A percentile compares a stretch with the other conserved stretches of the same genome.
Evolutionary conservation across 2,888 invertebrate species (phyloP).

Genomic region (Elegia similella): DNA sequence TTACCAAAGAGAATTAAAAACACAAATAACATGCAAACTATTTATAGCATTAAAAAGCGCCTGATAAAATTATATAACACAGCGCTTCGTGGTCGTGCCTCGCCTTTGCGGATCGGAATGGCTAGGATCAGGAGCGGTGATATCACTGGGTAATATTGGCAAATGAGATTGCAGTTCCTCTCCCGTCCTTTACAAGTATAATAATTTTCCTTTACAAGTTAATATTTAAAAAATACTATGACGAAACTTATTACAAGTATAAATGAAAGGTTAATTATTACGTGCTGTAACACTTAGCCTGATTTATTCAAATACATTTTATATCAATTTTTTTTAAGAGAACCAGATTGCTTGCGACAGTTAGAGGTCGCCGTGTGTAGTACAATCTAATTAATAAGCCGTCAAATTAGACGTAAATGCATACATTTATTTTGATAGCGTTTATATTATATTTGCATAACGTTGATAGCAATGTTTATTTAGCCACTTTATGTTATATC

Average conservation of each 20-base stretch:
- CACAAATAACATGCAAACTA: not conserved
- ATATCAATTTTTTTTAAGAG: not conserved
- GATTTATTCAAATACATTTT: not conserved
- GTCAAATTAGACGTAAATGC: not conserved
- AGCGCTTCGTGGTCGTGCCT: not conserved
- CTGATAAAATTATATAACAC: conserved; percentile 2
- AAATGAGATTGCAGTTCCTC: conserved; percentile 11
- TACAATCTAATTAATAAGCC: not conserved
- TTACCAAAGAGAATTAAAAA: not conserved
- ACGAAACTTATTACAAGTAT: no score
- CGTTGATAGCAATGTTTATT: not conserved
- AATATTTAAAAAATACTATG: no score
- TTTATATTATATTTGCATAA: not conserved
- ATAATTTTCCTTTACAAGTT: no score
- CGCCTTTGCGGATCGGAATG: conserved; percentile 1
- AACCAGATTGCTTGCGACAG: not conserved
- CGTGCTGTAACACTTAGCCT: not conserved
- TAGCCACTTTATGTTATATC: not conserved
- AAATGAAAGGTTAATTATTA: not conserved
- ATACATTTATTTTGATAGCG: not conserved
- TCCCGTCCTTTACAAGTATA: not conserved
- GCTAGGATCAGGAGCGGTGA: not conserved
- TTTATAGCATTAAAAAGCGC: not conserved
- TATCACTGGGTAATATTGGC: not conserved
- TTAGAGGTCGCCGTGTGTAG: not conserved